phyloP scores from a whole-genome alignment of 2,888 invertebrate species.

The Cerastis rubricosa region DNA sequence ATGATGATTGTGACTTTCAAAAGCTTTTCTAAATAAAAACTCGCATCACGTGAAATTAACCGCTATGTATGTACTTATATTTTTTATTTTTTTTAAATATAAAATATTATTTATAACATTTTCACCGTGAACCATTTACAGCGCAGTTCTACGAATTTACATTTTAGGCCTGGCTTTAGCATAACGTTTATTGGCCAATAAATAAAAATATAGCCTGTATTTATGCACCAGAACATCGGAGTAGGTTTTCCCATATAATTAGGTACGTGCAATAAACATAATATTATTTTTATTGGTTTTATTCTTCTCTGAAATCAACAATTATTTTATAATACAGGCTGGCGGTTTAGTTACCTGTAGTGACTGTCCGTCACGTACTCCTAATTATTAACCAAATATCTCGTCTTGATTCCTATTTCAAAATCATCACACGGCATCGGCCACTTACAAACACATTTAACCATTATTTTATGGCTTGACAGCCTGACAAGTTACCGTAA shows the following conservation, averaged over 20 bases:
- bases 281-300: not conserved
- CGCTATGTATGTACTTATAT: not conserved
- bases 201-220: slow-evolving; percentile 30
- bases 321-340: not conserved
- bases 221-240: slow-evolving; percentile 17
- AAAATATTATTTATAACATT: too few species aligned
- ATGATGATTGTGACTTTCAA: too few species aligned
- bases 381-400: too few species aligned
- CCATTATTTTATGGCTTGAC: too few species aligned
- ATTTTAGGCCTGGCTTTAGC: slow-evolving; percentile 29
- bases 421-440: too few species aligned
- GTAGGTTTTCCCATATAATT: not conserved
- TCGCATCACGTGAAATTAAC: not conserved
- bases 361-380: too few species aligned
- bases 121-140: slow-evolving; percentile 29
- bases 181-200: slow-evolving; percentile 34
- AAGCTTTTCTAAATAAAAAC: not conserved
- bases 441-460: too few species aligned
- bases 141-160: slow-evolving; percentile 28
- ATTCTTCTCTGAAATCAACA: not conserved
- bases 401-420: too few species aligned
- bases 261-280: not conserved
- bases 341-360: not conserved
- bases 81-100: too few species aligned
- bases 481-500: too few species aligned